These are phyloP conservation scores for Netelia fuscicornis DNA, from an alignment of 2,888 invertebrate species.

Conservation along the genomic window DNA sequence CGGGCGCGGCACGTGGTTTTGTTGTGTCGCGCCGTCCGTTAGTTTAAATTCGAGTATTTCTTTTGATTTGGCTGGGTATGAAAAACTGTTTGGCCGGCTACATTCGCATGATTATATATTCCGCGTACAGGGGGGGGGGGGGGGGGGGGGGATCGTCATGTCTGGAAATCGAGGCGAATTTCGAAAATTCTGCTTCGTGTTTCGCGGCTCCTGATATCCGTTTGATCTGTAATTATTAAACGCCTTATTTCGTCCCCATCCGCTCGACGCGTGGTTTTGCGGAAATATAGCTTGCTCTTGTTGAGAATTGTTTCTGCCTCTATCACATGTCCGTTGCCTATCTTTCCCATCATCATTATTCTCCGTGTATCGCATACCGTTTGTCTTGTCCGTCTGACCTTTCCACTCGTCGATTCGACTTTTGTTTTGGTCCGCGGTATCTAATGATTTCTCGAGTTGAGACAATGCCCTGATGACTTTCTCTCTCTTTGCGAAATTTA, in stretches of 20 bases:
- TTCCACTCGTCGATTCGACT: background rate
- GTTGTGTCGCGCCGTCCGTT: constrained; percentile 1
- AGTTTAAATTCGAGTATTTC: constrained; percentile 31
- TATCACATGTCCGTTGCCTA: background rate
- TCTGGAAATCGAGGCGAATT: background rate
- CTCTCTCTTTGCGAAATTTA: constrained; percentile 1
- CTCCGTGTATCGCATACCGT: background rate
- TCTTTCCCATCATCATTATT: background rate
- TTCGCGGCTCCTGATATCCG: background rate
- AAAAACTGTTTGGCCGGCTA: background rate
- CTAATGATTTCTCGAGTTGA: background rate
- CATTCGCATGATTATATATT: background rate
- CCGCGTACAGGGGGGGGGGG: too few species aligned
- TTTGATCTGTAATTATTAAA: background rate
- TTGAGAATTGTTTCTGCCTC: constrained; percentile 4
- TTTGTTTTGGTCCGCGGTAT: background rate
- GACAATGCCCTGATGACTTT: background rate
- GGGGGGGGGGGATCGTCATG: background rate
- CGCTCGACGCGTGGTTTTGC: background rate
- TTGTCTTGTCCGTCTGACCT: background rate
- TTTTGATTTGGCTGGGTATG: background rate
- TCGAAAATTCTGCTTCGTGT: constrained; percentile 2
- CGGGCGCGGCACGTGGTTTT: background rate
- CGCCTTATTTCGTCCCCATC: background rate
- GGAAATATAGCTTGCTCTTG: background rate